Evolutionary conservation across 2,888 invertebrate species (phyloP).

Genomic region (Xylophagus ater): DNA sequence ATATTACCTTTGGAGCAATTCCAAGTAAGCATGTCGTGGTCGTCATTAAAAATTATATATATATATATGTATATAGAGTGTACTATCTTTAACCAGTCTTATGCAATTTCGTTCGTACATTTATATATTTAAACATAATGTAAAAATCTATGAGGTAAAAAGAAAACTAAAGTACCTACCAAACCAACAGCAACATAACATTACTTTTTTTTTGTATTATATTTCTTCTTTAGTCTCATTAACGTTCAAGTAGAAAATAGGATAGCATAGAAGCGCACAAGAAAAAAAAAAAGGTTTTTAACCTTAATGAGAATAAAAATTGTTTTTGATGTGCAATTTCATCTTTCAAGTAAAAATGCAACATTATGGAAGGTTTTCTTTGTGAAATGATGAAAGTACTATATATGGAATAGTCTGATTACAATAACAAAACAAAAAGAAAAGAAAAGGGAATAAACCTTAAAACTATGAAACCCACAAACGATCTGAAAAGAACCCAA

Average conservation of each 20-base stretch:
- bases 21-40: constrained; percentile 11
- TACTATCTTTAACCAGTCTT: not conserved
- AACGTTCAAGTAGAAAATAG: constrained; percentile 9
- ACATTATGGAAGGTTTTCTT: too few species aligned
- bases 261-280: constrained; percentile 3
- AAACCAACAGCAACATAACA: too few species aligned
- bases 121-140: not conserved
- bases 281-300: constrained; percentile 13
- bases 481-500: too few species aligned
- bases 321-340: constrained; percentile 17
- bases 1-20: constrained; percentile 5
- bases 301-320: constrained; percentile 18
- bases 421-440: too few species aligned
- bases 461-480: too few species aligned
- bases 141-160: not conserved
- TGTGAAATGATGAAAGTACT: too few species aligned
- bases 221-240: constrained; percentile 14
- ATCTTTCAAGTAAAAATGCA: too few species aligned
- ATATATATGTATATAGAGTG: not conserved
- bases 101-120: not conserved
- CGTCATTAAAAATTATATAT: constrained; percentile 7
- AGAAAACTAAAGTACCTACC: constrained; percentile 4
- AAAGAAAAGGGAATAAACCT: too few species aligned
- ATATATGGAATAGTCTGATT: too few species aligned
- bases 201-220: too few species aligned